phyloP scores from a whole-genome alignment of 1,140 invertebrate species.

The Dolichoris vasculosae region DNA sequence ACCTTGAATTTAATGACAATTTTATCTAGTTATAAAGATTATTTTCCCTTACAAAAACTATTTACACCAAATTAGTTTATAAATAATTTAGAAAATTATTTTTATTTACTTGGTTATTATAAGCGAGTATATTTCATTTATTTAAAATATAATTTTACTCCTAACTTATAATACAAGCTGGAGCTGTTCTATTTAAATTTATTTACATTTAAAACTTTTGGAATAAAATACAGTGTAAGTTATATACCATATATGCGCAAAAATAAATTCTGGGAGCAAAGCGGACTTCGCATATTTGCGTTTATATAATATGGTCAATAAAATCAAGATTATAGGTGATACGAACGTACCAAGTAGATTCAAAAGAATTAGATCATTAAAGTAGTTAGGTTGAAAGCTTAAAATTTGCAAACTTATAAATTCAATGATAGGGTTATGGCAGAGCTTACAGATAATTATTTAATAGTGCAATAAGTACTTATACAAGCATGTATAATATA shows the following conservation, averaged over 20 bases:
- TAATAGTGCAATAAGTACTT: constrained; percentile 29
- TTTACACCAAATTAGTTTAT: background rate
- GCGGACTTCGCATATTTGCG: background rate
- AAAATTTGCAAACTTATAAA: constrained; percentile 9
- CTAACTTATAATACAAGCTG: no score
- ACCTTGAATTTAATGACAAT: no score
- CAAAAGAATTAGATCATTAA: background rate
- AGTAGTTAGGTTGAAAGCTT: constrained; percentile 17
- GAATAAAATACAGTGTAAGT: background rate
- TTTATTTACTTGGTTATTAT: no score
- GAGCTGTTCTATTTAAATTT: background rate
- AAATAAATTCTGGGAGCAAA: constrained; percentile 13
- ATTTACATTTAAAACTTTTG: background rate
- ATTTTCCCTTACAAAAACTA: background rate
- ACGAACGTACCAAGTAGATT: constrained; percentile 26
- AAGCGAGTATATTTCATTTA: no score
- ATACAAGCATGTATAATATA: constrained; percentile 30
- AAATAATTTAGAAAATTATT: no score
- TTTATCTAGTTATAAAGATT: background rate
- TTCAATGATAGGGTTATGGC: background rate
- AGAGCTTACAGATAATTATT: constrained; percentile 18
- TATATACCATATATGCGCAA: background rate
- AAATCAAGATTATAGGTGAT: constrained; percentile 21
- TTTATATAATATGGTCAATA: background rate
- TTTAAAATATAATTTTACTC: no score